A percentile compares a stretch with the other conserved stretches of the same genome.
Conservation (phyloP, 1,140 invertebrate species). For the Drosophila navojoa region DNA sequence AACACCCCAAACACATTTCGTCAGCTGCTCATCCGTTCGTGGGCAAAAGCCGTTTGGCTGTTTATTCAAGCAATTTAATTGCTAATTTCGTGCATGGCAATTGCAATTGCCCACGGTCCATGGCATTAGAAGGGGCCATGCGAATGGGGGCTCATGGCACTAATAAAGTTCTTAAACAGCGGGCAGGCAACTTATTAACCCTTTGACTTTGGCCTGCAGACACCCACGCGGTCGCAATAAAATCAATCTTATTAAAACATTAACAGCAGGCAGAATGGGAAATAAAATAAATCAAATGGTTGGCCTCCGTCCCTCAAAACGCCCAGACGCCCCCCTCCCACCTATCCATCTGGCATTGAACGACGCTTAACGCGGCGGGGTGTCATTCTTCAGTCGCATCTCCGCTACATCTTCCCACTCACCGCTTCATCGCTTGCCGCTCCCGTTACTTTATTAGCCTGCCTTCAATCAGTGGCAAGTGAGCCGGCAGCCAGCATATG, state of each 20-base stretch:
- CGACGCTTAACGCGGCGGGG: slow-evolving; percentile 71
- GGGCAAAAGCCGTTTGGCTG: slow-evolving; percentile 19
- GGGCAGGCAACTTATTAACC: slow-evolving; percentile 73
- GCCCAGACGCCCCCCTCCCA: not conserved
- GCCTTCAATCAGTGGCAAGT: slow-evolving; percentile 67
- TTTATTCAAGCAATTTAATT: slow-evolving; percentile 55
- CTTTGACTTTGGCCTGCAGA: slow-evolving; percentile 53
- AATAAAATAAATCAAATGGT: slow-evolving; percentile 81
- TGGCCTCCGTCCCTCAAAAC: slow-evolving; percentile 32
- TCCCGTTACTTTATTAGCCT: slow-evolving; percentile 70
- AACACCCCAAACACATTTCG: not conserved
- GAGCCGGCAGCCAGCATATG: slow-evolving; percentile 68
- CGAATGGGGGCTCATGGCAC: slow-evolving; percentile 18
- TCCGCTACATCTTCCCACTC: not conserved
- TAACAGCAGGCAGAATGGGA: slow-evolving; percentile 70
- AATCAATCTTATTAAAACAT: slow-evolving; percentile 83
- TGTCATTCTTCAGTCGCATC: slow-evolving; percentile 19
- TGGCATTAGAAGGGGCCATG: not conserved
- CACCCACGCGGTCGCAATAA: slow-evolving; percentile 67
- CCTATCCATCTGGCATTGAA: slow-evolving; percentile 35
- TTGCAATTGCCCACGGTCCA: slow-evolving; percentile 1
- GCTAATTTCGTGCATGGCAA: slow-evolving; percentile 31
- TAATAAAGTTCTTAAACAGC: slow-evolving; percentile 73
- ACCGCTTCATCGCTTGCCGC: not conserved
- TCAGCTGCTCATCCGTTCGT: slow-evolving; percentile 7